Base-by-base conservation (phyloP, 2,888 invertebrate genomes). In the Hofmannophila pseudospretella region DNA sequence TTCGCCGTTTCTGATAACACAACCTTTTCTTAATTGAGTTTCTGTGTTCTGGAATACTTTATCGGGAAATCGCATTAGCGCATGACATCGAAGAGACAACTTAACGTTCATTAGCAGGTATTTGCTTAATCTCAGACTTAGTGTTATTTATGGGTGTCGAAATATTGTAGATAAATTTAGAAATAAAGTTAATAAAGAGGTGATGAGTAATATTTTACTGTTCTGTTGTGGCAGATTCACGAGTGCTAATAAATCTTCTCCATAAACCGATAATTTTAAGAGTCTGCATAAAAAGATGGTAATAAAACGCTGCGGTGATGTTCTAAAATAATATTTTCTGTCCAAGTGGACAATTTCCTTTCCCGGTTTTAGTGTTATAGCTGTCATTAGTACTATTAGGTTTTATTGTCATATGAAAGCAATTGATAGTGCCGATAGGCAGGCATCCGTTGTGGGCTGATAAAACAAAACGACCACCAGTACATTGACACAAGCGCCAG, bases 11-110 rank as follows among this genome's bases (percentile, higher is more conserved):
- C 67, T 74, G 81, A 82, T 85, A 84, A 81, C 68, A 57, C 66
- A 51, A 69, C 73, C 77, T 73, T 73, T 72, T 58, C 72, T 73
- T 85, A 85, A 85, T 84, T 82, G 82, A 78, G 59, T 78, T 81
- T 76, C 79, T 64, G 69, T 86, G 84, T 86, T 74, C 57, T 55
- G 47, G 45, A 61, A 59, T 60, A 59, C 54, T 67, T 84, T 82
- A 84, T 84, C 81, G 58, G 56, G 57, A 53, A 71, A 79, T 70
- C 74, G 69, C 72, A 78, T 79, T 79, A 73, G 66, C 52, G 58
- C 51, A 54, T 51, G 60, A 58, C 61, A 59, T 58, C 54, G 60
- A 60, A 51, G 58, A 52, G 56, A 57, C 45, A 56, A 60, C 59
- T 72, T 74, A 73, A 77, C 69, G 50, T 41, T 40, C 45, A 60